These are phyloP conservation scores for Eristalis pertinax DNA, from an alignment of 2,888 invertebrate species.

Conservation along the genomic window DNA sequence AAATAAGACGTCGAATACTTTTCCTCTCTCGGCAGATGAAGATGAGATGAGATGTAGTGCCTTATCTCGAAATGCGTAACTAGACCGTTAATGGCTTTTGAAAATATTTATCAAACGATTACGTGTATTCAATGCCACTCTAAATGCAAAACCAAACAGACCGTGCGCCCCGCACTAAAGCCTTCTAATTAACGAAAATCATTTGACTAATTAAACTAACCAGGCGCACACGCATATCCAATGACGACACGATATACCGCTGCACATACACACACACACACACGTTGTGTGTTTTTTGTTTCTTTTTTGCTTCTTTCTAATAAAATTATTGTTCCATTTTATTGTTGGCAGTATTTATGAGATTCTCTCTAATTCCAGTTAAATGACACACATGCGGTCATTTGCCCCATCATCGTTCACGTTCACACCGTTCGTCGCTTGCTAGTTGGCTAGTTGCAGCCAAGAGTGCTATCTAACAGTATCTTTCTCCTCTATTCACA, in stretches of 20 bases:
- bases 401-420: conserved; percentile 43
- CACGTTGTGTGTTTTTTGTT: neutral
- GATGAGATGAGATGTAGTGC: neutral
- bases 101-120: conserved; percentile 18
- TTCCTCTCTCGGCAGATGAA: conserved; percentile 12
- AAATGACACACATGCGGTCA: conserved; percentile 51
- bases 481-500: conserved; percentile 22
- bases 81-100: conserved; percentile 25
- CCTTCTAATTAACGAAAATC: conserved; percentile 15
- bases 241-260: conserved; percentile 17
- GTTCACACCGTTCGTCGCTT: neutral
- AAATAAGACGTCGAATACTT: neutral
- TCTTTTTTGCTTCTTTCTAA: conserved; percentile 3
- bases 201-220: conserved; percentile 24
- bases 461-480: conserved; percentile 37
- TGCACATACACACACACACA: neutral
- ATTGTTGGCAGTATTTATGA: conserved; percentile 50
- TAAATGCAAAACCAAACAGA: conserved; percentile 12
- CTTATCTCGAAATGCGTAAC: conserved; percentile 2
- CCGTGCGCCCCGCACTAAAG: conserved; percentile 18
- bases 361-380: conserved; percentile 58
- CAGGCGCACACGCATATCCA: conserved; percentile 15
- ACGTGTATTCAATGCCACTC: conserved; percentile 8
- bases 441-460: neutral
- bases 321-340: conserved; percentile 56